Percentiles rank a stretch among this genome's conserved stretches.
These are phyloP conservation scores for Scyliorhinus canicula DNA, from an alignment of 2,797 vertebrate genomes.

Conservation along the genomic window DNA sequence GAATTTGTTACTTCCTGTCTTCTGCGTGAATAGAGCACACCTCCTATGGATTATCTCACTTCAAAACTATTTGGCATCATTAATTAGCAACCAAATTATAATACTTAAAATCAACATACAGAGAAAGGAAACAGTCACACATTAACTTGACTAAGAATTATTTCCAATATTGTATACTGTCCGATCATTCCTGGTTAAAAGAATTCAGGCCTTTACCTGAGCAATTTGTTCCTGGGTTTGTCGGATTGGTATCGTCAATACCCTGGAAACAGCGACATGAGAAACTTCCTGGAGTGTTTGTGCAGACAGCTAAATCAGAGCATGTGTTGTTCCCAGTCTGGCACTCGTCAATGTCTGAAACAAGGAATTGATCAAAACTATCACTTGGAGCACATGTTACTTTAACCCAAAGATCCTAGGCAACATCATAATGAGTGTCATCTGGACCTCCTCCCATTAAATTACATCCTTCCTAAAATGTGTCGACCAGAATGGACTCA, in stretches of 20 bases:
- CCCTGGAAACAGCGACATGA: constrained; percentile 42
- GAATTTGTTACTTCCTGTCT: background rate
- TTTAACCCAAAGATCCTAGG: too few relatives aligned
- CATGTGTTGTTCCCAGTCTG: too few relatives aligned
- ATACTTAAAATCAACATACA: background rate
- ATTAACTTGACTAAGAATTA: background rate
- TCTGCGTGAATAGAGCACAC: background rate
- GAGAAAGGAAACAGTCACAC: background rate
- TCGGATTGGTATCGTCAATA: constrained; percentile 37
- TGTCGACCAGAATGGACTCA: too few relatives aligned
- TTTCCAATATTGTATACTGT: background rate
- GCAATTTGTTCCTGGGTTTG: constrained; percentile 41
- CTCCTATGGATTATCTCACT: background rate
- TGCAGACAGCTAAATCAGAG: constrained; percentile 41
- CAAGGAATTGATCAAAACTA: too few relatives aligned
- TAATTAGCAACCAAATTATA: background rate
- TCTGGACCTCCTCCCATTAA: too few relatives aligned
- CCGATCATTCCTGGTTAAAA: background rate
- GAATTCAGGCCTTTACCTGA: constrained; percentile 41
- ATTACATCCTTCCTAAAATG: too few relatives aligned
- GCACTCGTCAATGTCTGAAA: too few relatives aligned
- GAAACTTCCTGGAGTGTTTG: constrained; percentile 41
- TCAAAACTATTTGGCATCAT: background rate
- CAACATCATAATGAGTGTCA: too few relatives aligned
- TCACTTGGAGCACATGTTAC: too few relatives aligned